Conservation (phyloP, 2,113 vertebrate genomes). For the Cephalophus harveyi region DNA sequence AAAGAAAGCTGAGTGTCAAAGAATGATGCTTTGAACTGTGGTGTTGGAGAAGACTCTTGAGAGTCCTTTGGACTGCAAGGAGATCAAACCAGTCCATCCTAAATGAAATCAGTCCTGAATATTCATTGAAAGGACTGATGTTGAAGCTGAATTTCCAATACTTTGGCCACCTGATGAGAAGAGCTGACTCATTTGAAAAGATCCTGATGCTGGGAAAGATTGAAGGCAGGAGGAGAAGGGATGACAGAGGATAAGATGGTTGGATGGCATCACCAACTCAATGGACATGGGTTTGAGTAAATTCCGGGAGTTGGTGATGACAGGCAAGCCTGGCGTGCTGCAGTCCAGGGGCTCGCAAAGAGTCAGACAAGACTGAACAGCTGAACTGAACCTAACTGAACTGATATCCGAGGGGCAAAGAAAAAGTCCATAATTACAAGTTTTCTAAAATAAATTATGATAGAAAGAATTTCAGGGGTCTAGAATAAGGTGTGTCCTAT, state of each 20-base stretch:
- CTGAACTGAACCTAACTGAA: background rate
- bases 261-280: background rate
- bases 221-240: background rate
- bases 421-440: background rate
- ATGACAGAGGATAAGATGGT: accelerated
- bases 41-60: background rate
- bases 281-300: background rate
- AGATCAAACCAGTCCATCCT: background rate
- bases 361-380: background rate
- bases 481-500: background rate
- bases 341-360: accelerated
- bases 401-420: background rate
- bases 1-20: background rate
- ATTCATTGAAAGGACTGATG: background rate
- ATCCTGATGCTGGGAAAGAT: background rate
- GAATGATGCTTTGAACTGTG: background rate
- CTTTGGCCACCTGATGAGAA: background rate
- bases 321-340: background rate
- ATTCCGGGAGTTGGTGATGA: background rate
- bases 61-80: background rate
- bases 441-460: background rate
- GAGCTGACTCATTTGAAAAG: background rate
- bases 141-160: background rate
- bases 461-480: background rate
- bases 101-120: background rate